Evolutionary conservation across 2,888 invertebrate species (phyloP).

Genomic region (Andrena praecox): DNA sequence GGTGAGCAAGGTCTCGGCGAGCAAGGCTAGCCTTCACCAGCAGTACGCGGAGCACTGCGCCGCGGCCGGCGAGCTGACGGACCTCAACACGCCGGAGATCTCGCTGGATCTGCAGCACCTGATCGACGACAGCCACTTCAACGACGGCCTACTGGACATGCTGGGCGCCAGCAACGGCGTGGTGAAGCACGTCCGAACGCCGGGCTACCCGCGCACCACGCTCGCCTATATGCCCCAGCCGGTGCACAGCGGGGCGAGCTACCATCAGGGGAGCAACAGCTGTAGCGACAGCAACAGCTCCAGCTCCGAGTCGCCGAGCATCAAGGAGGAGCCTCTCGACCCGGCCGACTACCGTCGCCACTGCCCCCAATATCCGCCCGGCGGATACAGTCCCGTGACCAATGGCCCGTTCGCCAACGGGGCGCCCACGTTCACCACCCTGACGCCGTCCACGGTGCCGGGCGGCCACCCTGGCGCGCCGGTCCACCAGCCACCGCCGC

Average conservation of each 20-base stretch:
- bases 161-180: slow-evolving; percentile 86
- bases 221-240: slow-evolving; percentile 97
- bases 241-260: slow-evolving; percentile 91
- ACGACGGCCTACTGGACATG: slow-evolving; percentile 95
- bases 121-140: slow-evolving; percentile 95
- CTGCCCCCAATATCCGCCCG: slow-evolving; percentile 85
- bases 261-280: slow-evolving; percentile 87
- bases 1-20: slow-evolving; percentile 83
- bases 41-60: slow-evolving; percentile 90
- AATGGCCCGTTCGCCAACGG: slow-evolving; percentile 84
- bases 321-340: slow-evolving; percentile 95
- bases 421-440: slow-evolving; percentile 86
- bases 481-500: slow-evolving; percentile 72
- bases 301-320: slow-evolving; percentile 91
- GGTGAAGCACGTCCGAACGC: slow-evolving; percentile 84
- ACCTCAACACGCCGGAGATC: slow-evolving; percentile 96
- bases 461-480: slow-evolving; percentile 68
- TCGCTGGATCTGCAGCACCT: slow-evolving; percentile 96
- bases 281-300: slow-evolving; percentile 87
- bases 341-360: slow-evolving; percentile 91
- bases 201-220: slow-evolving; percentile 88
- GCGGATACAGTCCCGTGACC: slow-evolving; percentile 84
- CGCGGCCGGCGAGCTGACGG: slow-evolving; percentile 91
- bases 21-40: slow-evolving; percentile 89
- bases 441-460: slow-evolving; percentile 86